Conservation (phyloP, 2,113 vertebrate genomes). For the Canis aureus region DNA sequence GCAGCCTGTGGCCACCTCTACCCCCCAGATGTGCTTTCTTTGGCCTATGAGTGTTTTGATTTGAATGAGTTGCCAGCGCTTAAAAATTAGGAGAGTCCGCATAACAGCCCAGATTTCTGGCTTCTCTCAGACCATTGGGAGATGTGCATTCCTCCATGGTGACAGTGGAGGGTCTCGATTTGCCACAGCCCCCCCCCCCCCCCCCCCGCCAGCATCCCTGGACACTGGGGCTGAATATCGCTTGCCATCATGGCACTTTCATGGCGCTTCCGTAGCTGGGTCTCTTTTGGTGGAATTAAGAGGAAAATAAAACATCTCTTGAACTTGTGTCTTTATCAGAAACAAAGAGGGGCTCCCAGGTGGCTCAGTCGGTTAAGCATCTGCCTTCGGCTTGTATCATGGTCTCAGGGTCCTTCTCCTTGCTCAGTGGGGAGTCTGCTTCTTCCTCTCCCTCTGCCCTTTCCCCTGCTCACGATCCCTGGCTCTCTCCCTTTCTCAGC, state of each 20-base stretch:
- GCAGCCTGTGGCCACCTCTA: slow-evolving; percentile 66
- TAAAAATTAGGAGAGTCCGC: slow-evolving; percentile 72
- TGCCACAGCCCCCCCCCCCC: not conserved
- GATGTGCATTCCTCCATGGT: slow-evolving; percentile 65
- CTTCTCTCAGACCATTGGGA: slow-evolving; percentile 61
- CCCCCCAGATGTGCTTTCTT: slow-evolving; percentile 74
- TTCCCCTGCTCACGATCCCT: too few species aligned
- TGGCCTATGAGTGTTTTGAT: slow-evolving; percentile 72
- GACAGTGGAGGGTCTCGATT: slow-evolving; percentile 42
- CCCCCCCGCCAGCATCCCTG: not conserved
- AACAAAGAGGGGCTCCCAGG: not conserved
- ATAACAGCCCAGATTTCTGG: slow-evolving; percentile 75
- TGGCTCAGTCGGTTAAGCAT: too few species aligned
- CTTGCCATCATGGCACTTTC: not conserved
- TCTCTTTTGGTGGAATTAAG: not conserved
- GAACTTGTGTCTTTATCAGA: not conserved
- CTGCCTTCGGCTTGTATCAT: too few species aligned
- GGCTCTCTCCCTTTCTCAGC: too few species aligned
- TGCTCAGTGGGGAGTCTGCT: too few species aligned
- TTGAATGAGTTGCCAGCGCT: slow-evolving; percentile 68
- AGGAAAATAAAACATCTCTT: not conserved
- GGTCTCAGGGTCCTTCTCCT: too few species aligned
- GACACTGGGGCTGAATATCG: not conserved
- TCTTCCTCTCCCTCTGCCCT: too few species aligned
- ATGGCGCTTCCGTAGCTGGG: not conserved